Percentiles rank a stretch among this genome's conserved stretches.
Conservation (phyloP, 2,797 vertebrate genomes). For the Cetoscarus ocellatus region DNA sequence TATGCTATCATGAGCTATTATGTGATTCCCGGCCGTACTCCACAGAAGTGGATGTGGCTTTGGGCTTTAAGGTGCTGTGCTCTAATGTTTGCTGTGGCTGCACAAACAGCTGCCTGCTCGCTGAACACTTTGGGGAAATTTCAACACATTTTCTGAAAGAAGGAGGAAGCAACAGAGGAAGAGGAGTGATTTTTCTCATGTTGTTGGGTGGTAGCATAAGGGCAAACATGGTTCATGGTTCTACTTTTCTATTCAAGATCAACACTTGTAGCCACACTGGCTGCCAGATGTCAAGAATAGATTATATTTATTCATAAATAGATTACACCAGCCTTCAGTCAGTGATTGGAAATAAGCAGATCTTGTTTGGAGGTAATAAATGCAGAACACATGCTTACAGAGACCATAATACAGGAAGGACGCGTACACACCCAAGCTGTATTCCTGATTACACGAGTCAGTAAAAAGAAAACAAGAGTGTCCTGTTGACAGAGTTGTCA, state of each 20-base stretch:
- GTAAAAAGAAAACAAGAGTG: constrained; percentile 29
- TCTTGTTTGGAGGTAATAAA: constrained; percentile 73
- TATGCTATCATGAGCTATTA: too few relatives aligned
- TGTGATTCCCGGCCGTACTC: too few relatives aligned
- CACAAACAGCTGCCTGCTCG: too few relatives aligned
- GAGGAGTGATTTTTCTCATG: too few relatives aligned
- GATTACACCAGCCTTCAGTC: constrained; percentile 65
- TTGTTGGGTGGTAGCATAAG: too few relatives aligned
- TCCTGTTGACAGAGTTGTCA: constrained; percentile 15
- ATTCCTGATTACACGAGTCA: constrained; percentile 35
- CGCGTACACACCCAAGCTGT: constrained; percentile 26
- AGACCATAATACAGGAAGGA: constrained; percentile 58
- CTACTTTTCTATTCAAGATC: constrained; percentile 17
- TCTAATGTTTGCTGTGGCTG: too few relatives aligned
- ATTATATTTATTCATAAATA: constrained; percentile 77
- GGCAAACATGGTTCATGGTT: neutral
- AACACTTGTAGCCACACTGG: constrained; percentile 32
- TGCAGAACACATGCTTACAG: constrained; percentile 76
- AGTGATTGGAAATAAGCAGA: constrained; percentile 62
- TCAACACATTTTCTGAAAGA: too few relatives aligned
- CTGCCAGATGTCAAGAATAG: constrained; percentile 73
- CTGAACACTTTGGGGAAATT: too few relatives aligned
- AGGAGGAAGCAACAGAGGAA: too few relatives aligned
- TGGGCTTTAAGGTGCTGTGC: too few relatives aligned
- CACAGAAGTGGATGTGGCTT: too few relatives aligned